Evolutionary conservation across 2,797 vertebrate species (phyloP).

Genomic region (Gouania willdenowi): DNA sequence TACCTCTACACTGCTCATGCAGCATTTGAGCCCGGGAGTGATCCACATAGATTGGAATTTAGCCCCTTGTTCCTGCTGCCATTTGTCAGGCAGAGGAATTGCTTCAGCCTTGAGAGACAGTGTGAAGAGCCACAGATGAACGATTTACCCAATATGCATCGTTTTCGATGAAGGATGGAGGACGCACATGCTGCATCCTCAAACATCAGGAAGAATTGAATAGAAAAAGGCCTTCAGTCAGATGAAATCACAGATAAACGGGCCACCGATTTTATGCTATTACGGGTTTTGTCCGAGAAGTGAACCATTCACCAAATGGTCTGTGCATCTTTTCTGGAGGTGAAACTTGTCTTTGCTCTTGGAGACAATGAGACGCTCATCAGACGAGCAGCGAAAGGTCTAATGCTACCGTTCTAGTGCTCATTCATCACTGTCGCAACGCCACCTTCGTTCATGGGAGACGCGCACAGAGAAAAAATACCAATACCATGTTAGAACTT

Average conservation of each 20-base stretch:
- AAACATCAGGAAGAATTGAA: slow-evolving; percentile 27
- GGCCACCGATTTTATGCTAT: slow-evolving; percentile 1
- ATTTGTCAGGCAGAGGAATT: slow-evolving; percentile 50
- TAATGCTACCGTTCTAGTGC: slow-evolving; percentile 40
- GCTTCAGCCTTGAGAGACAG: slow-evolving; percentile 56
- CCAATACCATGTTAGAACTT: slow-evolving; percentile 26
- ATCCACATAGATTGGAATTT: slow-evolving; percentile 36
- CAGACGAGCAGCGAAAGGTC: slow-evolving; percentile 41
- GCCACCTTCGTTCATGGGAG: slow-evolving; percentile 25
- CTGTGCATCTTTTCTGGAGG: slow-evolving; percentile 12
- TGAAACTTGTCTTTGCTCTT: slow-evolving; percentile 43
- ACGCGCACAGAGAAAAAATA: not conserved
- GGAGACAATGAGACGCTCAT: slow-evolving; percentile 58
- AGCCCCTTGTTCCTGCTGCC: slow-evolving; percentile 17
- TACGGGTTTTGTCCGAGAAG: too few relatives aligned
- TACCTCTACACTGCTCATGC: slow-evolving; percentile 6
- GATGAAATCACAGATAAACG: slow-evolving; percentile 31
- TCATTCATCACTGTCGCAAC: slow-evolving; percentile 62
- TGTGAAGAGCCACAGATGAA: slow-evolving; percentile 54
- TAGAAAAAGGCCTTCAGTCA: slow-evolving; percentile 10
- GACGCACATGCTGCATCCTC: slow-evolving; percentile 27
- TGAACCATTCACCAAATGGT: too few relatives aligned
- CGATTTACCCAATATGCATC: slow-evolving; percentile 40
- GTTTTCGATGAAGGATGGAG: slow-evolving; percentile 46
- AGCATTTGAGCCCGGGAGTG: slow-evolving; percentile 22